A percentile compares a stretch with the other conserved stretches of the same genome.
These are phyloP conservation scores for Microcebus griseorufus DNA, from an alignment of 2,113 vertebrate species.

Conservation along the genomic window DNA sequence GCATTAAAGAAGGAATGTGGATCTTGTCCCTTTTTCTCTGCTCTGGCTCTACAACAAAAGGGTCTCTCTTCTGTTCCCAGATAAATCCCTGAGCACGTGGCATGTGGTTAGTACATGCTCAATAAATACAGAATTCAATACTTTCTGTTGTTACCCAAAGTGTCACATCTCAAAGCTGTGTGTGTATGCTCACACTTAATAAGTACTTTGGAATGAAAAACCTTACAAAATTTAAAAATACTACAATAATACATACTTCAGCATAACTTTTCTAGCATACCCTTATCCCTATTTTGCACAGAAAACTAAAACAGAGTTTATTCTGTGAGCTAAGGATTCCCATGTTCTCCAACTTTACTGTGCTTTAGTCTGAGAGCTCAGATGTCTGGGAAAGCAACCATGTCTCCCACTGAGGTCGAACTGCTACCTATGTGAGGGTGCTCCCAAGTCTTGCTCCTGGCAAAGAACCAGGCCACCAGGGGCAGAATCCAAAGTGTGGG, in stretches of 20 bases:
- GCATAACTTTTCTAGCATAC: background rate
- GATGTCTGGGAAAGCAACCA: constrained; percentile 62
- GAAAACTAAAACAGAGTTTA: background rate
- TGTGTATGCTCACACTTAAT: background rate
- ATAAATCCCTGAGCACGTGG: background rate
- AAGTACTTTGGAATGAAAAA: background rate
- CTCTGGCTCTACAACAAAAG: background rate
- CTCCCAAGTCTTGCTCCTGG: constrained; percentile 48
- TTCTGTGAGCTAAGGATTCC: background rate
- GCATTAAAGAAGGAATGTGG: background rate
- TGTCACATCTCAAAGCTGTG: background rate
- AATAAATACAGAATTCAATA: background rate
- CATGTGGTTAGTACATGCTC: background rate
- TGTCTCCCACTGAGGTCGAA: constrained; percentile 72
- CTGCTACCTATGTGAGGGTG: constrained; percentile 67
- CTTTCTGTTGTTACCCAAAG: background rate
- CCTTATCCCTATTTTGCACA: background rate
- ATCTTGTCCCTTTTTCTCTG: background rate
- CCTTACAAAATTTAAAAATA: background rate
- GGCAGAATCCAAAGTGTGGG: background rate
- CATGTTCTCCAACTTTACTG: background rate
- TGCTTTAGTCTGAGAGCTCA: background rate
- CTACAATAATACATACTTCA: background rate
- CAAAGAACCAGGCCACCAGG: background rate
- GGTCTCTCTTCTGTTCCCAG: background rate